These are phyloP conservation scores for Cyclargus thomasi DNA, from an alignment of 1,140 invertebrate genomes.

Conservation along the genomic window DNA sequence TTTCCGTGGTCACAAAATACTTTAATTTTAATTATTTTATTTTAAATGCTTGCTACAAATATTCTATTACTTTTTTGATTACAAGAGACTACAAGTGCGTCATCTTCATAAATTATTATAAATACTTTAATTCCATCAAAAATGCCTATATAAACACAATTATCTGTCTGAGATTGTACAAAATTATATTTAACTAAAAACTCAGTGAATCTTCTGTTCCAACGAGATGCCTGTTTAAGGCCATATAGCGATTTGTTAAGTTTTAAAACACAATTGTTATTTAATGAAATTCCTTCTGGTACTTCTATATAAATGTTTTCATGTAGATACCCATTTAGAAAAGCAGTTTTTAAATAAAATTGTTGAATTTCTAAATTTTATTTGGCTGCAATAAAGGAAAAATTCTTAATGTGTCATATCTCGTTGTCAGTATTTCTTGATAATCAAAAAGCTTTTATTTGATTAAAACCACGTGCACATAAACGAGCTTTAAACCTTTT, in stretches of 20 bases:
- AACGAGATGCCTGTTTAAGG: constrained; percentile 43
- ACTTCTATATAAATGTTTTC: constrained; percentile 49
- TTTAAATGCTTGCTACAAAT: no score
- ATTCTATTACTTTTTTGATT: no score
- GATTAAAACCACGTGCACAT: constrained; percentile 34
- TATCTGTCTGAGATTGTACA: constrained; percentile 31
- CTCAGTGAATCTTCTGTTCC: constrained; percentile 39
- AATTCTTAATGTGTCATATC: constrained; percentile 52
- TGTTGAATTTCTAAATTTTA: constrained; percentile 48
- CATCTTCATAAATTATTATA: not conserved
- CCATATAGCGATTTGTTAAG: constrained; percentile 39
- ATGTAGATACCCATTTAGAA: constrained; percentile 50
- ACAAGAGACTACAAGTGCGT: not conserved
- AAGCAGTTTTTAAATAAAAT: constrained; percentile 69
- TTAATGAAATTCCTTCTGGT: constrained; percentile 33
- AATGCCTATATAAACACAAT: constrained; percentile 32
- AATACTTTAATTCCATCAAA: constrained; percentile 10
- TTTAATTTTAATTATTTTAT: no score
- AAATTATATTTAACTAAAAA: constrained; percentile 40
- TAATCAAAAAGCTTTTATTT: constrained; percentile 55
- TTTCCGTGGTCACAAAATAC: not conserved
- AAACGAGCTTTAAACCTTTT: constrained; percentile 32
- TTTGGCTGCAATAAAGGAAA: constrained; percentile 47
- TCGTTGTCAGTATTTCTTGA: constrained; percentile 57
- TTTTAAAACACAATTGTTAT: constrained; percentile 26